Evolutionary conservation across 2,113 vertebrate genomes (phyloP), one percentile per base, ranked within the genome.

Genomic region (Urocynchramus pylzowi): DNA sequence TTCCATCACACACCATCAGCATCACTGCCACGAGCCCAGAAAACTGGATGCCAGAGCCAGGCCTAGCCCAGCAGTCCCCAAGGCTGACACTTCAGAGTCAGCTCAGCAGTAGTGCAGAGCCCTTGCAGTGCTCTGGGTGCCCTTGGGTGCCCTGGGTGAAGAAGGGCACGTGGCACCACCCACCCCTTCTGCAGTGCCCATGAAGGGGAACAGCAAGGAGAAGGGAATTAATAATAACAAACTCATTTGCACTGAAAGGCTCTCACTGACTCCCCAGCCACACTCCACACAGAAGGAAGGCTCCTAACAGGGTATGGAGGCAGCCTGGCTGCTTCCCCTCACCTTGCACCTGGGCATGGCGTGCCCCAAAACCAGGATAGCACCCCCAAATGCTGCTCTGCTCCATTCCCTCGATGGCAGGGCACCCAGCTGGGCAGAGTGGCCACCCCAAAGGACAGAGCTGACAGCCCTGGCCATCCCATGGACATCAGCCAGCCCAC

Each of bases 381-480:
- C 31, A 70, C 13, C 63, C 71, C 19, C 6, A 71, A 17, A 57
- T 6, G 13, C 37, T 23, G 37, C 76, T 69, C 23, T 73, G 54
- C 59, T 14, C 37, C 5, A 2, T 21, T 7, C 23, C 60, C 42
- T 50, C 0, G 1, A 7, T 10, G 53, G 52, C 1, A 2, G 20
- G 13, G 41, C n/a, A 13, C 11, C 42, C 68, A 54, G 22, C 6
- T 8, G 28, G 57, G 73, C 31, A 45, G 56, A 50, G 47, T 2
- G 8, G 18, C 26, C 77, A n/a, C 23, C 13, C 52, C 1, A 0
- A 14, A 33, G 85, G 68, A 45, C 0, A 0, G 53, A 63, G 39
- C 20, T 2, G 1, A 68, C 0, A 0, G 39, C 16, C 44, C 16
- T 0, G 0, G 56, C 41, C 70, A 83, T 8, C 20, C 69, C n/a